phyloP scores from a whole-genome alignment of 2,113 vertebrate species.

The Mastomys coucha region DNA sequence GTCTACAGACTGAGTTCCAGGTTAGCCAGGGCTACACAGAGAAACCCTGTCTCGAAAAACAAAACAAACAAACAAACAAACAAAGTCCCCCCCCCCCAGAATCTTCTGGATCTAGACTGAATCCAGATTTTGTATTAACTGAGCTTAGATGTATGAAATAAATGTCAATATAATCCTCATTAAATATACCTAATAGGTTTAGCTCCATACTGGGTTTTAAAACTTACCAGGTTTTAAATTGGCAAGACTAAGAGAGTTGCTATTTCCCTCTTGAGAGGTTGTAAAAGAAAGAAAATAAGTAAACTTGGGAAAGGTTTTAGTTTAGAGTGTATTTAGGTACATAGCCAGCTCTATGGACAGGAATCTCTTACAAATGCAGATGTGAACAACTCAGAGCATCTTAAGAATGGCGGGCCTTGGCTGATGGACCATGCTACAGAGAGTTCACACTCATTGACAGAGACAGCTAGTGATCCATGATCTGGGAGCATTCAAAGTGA shows the following conservation, averaged over 20 bases:
- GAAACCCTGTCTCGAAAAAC: too few species aligned
- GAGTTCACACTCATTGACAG: not conserved
- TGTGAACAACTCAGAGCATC: not conserved
- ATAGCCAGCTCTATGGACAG: not conserved
- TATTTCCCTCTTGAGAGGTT: conserved; percentile 25
- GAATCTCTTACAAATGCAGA: not conserved
- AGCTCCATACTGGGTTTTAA: conserved; percentile 51
- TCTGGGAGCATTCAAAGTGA: not conserved
- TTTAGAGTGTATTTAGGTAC: conserved; percentile 36
- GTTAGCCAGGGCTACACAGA: too few species aligned
- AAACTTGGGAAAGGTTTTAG: conserved; percentile 26
- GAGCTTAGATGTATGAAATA: conserved; percentile 52
- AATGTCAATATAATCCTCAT: conserved; percentile 52
- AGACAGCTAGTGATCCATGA: not conserved
- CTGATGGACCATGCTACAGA: not conserved
- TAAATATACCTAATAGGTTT: conserved; percentile 61
- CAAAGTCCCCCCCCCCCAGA: too few species aligned
- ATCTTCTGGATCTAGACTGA: conserved; percentile 7
- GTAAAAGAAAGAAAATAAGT: conserved; percentile 42
- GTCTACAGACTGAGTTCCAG: too few species aligned
- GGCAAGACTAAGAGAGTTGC: conserved; percentile 33
- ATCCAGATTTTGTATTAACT: conserved; percentile 21
- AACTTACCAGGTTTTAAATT: conserved; percentile 28
- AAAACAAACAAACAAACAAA: too few species aligned
- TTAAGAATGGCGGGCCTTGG: not conserved